phyloP scores from a whole-genome alignment of 2,888 invertebrate genomes.

The Lucinisca nassula region DNA sequence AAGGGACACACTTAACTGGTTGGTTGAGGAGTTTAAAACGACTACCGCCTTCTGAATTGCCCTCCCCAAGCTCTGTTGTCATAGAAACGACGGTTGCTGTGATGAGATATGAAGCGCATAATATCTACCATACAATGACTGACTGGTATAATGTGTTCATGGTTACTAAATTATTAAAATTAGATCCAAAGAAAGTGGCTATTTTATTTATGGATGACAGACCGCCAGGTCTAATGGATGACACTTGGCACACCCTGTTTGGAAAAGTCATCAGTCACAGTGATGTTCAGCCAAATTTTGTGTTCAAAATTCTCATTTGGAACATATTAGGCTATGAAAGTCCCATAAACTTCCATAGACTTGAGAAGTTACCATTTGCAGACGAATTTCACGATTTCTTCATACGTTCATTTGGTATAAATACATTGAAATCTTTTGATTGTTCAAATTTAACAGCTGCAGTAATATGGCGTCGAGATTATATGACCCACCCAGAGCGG shows the following conservation, averaged over 20 bases:
- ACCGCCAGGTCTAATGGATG: slow-evolving; percentile 58
- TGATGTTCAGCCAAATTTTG: slow-evolving; percentile 18
- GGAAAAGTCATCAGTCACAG: slow-evolving; percentile 41
- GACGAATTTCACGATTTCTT: slow-evolving; percentile 60
- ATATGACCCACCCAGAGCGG: slow-evolving; percentile 61
- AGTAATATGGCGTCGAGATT: slow-evolving; percentile 59
- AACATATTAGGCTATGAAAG: slow-evolving; percentile 68
- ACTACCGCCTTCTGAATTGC: neutral
- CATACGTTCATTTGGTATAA: slow-evolving; percentile 35
- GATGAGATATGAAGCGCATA: slow-evolving; percentile 64
- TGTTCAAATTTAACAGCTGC: slow-evolving; percentile 46
- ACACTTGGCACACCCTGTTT: slow-evolving; percentile 58
- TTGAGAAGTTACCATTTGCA: slow-evolving; percentile 34
- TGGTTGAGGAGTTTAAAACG: slow-evolving; percentile 41
- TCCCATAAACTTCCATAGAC: slow-evolving; percentile 61
- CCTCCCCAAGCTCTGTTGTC: neutral
- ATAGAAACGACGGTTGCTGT: slow-evolving; percentile 44
- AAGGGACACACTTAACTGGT: slow-evolving; percentile 52
- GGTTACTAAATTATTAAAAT: slow-evolving; percentile 39
- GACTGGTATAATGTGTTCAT: slow-evolving; percentile 67
- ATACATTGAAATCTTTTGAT: slow-evolving; percentile 29
- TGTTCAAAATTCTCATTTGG: slow-evolving; percentile 59
- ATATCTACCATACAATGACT: slow-evolving; percentile 66
- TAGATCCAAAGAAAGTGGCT: slow-evolving; percentile 40
- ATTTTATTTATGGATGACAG: slow-evolving; percentile 63